Conservation (phyloP, 2,888 invertebrate genomes). For the Mylabris sibirica region DNA sequence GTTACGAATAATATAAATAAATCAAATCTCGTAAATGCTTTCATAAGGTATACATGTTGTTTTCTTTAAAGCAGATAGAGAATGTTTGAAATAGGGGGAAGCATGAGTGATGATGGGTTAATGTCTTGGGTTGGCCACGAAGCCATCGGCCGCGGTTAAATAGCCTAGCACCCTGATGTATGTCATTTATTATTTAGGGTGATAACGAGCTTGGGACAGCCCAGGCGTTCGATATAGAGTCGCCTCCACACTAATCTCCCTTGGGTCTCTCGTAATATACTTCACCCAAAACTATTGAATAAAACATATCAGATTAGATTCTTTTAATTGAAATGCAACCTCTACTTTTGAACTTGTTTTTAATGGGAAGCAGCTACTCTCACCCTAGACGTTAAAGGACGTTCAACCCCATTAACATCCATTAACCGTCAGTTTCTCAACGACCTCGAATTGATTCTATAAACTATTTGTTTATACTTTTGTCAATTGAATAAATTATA, state of each 20-base stretch:
- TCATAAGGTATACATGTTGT: neutral
- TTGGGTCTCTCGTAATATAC: slow-evolving; percentile 30
- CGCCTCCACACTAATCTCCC: slow-evolving; percentile 40
- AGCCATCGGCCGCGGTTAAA: slow-evolving; percentile 28
- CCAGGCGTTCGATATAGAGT: slow-evolving; percentile 48
- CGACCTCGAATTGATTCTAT: neutral
- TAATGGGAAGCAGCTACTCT: slow-evolving; percentile 13
- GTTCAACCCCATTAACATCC: slow-evolving; percentile 51
- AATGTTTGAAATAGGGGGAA: neutral
- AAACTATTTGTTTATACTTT: slow-evolving; percentile 28
- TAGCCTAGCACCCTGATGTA: slow-evolving; percentile 31
- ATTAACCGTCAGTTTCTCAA: slow-evolving; percentile 30
- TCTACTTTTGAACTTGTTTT: slow-evolving; percentile 34
- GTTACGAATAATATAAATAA: neutral
- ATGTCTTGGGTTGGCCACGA: slow-evolving; percentile 42
- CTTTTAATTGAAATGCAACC: slow-evolving; percentile 46
- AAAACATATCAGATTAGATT: slow-evolving; percentile 47
- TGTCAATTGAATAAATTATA: slow-evolving; percentile 25
- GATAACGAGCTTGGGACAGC: slow-evolving; percentile 55
- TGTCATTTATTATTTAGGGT: slow-evolving; percentile 53
- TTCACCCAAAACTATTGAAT: slow-evolving; percentile 48
- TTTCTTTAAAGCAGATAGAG: neutral
- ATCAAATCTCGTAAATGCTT: neutral
- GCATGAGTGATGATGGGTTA: slow-evolving; percentile 34
- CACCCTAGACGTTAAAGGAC: slow-evolving; percentile 45